Base-by-base conservation (phyloP, 2,888 invertebrate species). In the Leucophora obtusa region DNA sequence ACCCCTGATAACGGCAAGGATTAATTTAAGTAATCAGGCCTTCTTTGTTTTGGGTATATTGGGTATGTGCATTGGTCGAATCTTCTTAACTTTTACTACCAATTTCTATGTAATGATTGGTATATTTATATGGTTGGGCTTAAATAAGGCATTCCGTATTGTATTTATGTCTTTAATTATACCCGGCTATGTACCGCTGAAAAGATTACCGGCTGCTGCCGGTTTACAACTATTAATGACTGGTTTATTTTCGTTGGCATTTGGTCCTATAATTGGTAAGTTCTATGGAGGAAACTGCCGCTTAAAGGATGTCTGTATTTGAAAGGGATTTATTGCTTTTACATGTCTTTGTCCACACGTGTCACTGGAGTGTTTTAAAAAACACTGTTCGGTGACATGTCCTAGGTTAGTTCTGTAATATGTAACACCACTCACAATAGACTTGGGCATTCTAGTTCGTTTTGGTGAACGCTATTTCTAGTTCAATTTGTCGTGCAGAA, bases 101-200 rank as follows among this genome's bases (percentile, higher is more conserved):
- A 90, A 91, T 2, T 93, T 92, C 84, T 86, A 88, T 14, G 88
- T 92, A 0, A 90, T 93, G 11, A 85, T 94, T 17, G 83, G 91
- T 9, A 92, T 93, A 7, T 93, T 94, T 9, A 90, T 93, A 0
- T 92, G 94, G 81, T 92, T 95, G 84, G 95, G 95, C 0, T 92
- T 93, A 69, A 94, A 94, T 24, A 95, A 95, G 89, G 95, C 93
- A 0, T 89, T 95, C 24, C 91, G 94, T 73, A 94, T 94, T 0
- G 93, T 95, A 21, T 95, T 94, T 85, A 94, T 94, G 92, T 93
- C 94, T 0, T 87, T 95, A 14, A 94, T 94, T 14, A 94, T 95
- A 84, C 94, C 95, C 1, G 92, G 93, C 0, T 92, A 95, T 86
- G 94, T 95, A 33, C 93, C 94, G 0, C 85, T 95, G 8, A 92